A percentile compares a stretch with the other conserved stretches of the same genome.
Conservation (phyloP, 2,888 invertebrate genomes). For the Netelia melanura region DNA sequence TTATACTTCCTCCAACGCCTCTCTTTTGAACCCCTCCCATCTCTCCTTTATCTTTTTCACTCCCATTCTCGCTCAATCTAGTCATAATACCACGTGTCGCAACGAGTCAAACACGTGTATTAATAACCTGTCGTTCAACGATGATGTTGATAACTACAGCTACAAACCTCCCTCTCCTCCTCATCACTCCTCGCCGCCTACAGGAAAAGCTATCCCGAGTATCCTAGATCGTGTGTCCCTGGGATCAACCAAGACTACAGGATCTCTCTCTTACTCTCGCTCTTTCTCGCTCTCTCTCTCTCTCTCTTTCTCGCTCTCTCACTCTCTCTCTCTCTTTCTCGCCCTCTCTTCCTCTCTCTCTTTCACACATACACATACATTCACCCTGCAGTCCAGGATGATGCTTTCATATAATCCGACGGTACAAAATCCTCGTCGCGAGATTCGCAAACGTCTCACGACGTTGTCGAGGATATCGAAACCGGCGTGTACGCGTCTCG, state of each 20-base stretch:
- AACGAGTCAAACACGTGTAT: slow-evolving; percentile 54
- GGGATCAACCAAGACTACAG: slow-evolving; percentile 32
- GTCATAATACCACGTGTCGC: slow-evolving; percentile 36
- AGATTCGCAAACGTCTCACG: slow-evolving; percentile 48
- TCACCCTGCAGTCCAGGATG: slow-evolving; percentile 12
- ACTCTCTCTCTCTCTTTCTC: neutral
- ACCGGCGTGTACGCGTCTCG: slow-evolving; percentile 21
- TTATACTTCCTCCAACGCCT: neutral
- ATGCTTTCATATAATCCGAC: slow-evolving; percentile 53
- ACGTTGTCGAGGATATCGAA: slow-evolving; percentile 31
- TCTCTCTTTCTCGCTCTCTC: neutral
- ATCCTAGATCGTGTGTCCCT: slow-evolving; percentile 16
- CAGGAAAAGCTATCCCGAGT: slow-evolving; percentile 5
- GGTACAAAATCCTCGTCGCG: slow-evolving; percentile 41
- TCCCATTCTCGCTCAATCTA: slow-evolving; percentile 41
- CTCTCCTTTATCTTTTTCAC: slow-evolving; percentile 24
- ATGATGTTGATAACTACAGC: slow-evolving; percentile 60
- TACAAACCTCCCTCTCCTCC: neutral
- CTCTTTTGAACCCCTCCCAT: no score
- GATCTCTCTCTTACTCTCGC: neutral
- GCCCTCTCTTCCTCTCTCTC: neutral
- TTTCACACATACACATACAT: neutral
- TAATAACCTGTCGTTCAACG: slow-evolving; percentile 63
- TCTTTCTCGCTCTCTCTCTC: neutral
- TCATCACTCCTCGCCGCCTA: neutral